Evolutionary conservation across 2,113 vertebrate species (phyloP).

Genomic region (Tringa solitaria): DNA sequence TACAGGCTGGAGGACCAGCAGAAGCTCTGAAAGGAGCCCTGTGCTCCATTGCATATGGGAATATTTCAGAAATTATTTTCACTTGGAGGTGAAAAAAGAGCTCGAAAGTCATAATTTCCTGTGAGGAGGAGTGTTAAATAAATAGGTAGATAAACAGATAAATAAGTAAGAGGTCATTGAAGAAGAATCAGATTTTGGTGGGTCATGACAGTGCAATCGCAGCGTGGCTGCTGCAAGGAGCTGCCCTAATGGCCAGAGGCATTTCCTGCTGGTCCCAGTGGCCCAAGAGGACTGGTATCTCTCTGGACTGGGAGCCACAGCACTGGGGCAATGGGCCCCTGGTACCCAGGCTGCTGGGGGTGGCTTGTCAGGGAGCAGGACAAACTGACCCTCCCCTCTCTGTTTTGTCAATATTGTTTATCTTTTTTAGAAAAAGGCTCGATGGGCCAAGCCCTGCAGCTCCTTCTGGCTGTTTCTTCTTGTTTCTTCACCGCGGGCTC

Average conservation of each 20-base stretch:
- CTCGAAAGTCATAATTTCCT: neutral
- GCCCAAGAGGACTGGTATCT: rapidly evolving
- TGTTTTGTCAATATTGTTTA: too few species aligned
- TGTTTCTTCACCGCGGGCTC: neutral
- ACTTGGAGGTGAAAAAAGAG: neutral
- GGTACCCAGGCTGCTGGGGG: rapidly evolving
- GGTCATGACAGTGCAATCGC: rapidly evolving
- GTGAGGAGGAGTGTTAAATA: neutral
- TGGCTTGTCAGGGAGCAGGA: neutral
- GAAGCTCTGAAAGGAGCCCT: neutral
- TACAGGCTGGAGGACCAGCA: neutral
- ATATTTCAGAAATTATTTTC: neutral
- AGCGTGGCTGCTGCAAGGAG: neutral
- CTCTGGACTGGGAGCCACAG: rapidly evolving
- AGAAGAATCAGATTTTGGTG: neutral
- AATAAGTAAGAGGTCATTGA: neutral
- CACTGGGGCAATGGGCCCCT: rapidly evolving
- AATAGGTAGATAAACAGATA: neutral
- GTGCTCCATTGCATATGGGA: neutral
- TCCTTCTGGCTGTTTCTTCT: too few species aligned
- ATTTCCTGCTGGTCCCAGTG: neutral
- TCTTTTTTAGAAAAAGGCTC: rapidly evolving
- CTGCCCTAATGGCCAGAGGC: neutral
- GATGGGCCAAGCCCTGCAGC: rapidly evolving
- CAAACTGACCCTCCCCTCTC: neutral